Evolutionary conservation across 2,113 vertebrate species (phyloP), one percentile per base, ranked within the genome.

Genomic region (Mungos mungo): DNA sequence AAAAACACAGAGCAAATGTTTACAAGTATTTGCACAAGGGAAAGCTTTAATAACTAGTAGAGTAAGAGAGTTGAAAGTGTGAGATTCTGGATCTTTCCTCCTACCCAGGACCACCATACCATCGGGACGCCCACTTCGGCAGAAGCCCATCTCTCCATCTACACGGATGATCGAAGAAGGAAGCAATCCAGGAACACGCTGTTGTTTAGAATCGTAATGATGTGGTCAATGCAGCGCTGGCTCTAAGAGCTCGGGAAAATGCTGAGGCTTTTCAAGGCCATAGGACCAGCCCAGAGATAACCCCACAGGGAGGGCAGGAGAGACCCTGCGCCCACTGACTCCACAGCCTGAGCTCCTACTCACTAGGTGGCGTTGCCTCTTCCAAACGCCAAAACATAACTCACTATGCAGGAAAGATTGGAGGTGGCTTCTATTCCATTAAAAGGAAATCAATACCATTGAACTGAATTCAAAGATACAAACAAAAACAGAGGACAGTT

Each of bases 1-100:
- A 81, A 98, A 98, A 97, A 97, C 82, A 87, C 68, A 38, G 94
- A 97, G 79, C 65, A 95, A 96, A 97, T 93, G 80, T 98, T 98
- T 97, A 87, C 76, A 93, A 97, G 90, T 74, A 94, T 91, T 92
- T 92, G 87, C 41, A 90, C 29, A 84, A 88, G 38, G 68, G 79
- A 74, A 77, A 77, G 57, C 38, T 95, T 94, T 74, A 90, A 65
- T 79, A 82, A 81, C 92, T 91, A 93, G 83, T 74, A 76, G 86
- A 90, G 60, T 18, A 72, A 74, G 88, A 77, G 71, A 45, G 54
- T 3, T 41, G 31, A 35, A 86, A 71, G 50, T 57, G n/a, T 72
- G 31, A 85, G 29, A 31, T 27, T 88, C 19, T 50, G 9, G 27
- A 16, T 79, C 71, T 85, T 89, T 68, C 76, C 11, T 92, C n/a